Evolutionary conservation across 1,140 invertebrate genomes (phyloP), one percentile per base, ranked within the genome.

Genomic region (Meloidogyne floridensis): DNA sequence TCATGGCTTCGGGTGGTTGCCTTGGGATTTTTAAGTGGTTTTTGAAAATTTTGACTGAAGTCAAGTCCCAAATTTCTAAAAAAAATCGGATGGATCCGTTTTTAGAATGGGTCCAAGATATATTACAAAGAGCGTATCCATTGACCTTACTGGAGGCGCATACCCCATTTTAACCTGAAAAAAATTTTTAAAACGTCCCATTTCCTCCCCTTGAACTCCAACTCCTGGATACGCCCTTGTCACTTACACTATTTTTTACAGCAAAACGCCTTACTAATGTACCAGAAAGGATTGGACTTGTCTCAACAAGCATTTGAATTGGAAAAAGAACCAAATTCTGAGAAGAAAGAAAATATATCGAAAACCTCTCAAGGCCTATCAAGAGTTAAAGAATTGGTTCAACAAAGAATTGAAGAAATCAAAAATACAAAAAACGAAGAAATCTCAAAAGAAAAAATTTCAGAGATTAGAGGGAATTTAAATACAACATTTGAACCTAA

Each of bases 201-300:
- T 32, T 32, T 32, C 32, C 32, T 32, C 32, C 32, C 32, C 32
- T 32, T 32, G 32, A 32, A 32, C 32, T 32, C 32, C 32, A 2
- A 32, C 32, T 32, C 32, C 2, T 32, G 32, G 32, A 32, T 32
- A 32, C 32, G 32, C 32, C 32, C 32, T 32, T 32, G 32, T 32
- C 32, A 32, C 32, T 32, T 32, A 32, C 32, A 32, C 32, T 32
- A 32, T 32, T 42, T 32, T 73, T 15, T 73, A 6, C 15, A 65
- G 59, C 59, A 65, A 65, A 75, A 83, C 47, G 81, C 81, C n/a
- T 6, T 51, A 53, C 9, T 72, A 43, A 82, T 82, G 81, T 82
- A 82, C 20, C 20, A 82, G 15, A 54, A 81, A 15, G 81, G 81
- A 1, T 47, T 82, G n/a, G 76, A 80, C 15, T 42, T 80, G 43